Conservation (phyloP, 2,888 invertebrate species). For the Ferrisia virgata region DNA sequence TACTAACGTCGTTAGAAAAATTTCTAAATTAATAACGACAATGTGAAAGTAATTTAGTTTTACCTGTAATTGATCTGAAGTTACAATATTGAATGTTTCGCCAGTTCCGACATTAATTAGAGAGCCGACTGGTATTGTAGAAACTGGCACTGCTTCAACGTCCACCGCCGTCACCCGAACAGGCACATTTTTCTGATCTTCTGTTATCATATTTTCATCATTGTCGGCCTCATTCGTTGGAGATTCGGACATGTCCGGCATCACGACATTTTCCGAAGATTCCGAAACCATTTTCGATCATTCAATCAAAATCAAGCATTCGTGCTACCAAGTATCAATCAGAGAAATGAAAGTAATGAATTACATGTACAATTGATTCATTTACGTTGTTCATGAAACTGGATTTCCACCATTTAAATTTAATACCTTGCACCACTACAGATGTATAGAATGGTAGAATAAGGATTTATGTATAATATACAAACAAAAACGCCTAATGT, state of each 20-base stretch:
- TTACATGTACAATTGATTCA: too few species aligned
- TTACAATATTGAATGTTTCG: conserved; percentile 81
- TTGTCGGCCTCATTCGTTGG: conserved; percentile 57
- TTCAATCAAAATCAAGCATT: neutral
- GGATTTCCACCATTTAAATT: too few species aligned
- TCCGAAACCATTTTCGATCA: conserved; percentile 36
- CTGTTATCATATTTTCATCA: conserved; percentile 49
- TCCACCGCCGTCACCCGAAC: conserved; percentile 47
- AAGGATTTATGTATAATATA: too few species aligned
- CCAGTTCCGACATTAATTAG: conserved; percentile 66
- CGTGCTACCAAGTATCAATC: too few species aligned
- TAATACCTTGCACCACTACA: too few species aligned
- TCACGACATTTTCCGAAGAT: conserved; percentile 56
- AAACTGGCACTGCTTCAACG: conserved; percentile 53
- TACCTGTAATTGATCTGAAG: conserved; percentile 73
- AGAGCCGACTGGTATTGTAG: conserved; percentile 69
- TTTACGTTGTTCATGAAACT: too few species aligned
- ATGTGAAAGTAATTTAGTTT: too few species aligned
- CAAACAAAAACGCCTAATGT: too few species aligned
- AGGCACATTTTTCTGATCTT: conserved; percentile 46
- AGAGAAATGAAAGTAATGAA: too few species aligned
- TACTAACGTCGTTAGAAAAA: too few species aligned
- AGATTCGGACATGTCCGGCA: conserved; percentile 59
- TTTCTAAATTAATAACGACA: too few species aligned
- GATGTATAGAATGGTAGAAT: too few species aligned